Evolutionary conservation across 1,140 invertebrate genomes (phyloP).

Genomic region (Leptinotarsa lineolata): DNA sequence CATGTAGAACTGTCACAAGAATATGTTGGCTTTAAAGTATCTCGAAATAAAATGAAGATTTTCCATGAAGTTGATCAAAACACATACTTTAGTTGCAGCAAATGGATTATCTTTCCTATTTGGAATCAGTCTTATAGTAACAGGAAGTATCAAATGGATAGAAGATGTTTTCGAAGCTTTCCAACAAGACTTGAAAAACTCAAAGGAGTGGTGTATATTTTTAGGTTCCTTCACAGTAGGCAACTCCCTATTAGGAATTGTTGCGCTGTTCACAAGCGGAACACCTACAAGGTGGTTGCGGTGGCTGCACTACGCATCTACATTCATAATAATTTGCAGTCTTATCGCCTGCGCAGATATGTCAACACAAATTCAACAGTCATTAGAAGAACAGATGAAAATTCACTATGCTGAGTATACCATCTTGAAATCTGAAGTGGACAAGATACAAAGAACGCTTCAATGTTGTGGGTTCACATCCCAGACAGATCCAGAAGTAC

Average conservation of each 20-base stretch:
- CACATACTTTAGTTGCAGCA: too few species aligned
- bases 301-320: neutral
- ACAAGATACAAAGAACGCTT: slow-evolving; percentile 5
- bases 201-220: neutral
- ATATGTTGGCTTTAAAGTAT: too few species aligned
- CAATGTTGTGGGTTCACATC: slow-evolving; percentile 14
- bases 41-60: too few species aligned
- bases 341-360: neutral
- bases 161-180: neutral
- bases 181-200: neutral
- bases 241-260: neutral
- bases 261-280: neutral
- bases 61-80: too few species aligned
- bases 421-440: neutral
- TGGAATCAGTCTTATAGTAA: neutral
- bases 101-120: neutral
- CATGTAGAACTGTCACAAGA: too few species aligned
- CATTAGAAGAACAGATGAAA: neutral
- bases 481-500: neutral
- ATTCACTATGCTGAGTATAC: neutral
- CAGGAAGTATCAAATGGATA: neutral
- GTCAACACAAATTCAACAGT: neutral
- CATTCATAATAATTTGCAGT: neutral
- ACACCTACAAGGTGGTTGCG: neutral
- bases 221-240: slow-evolving; percentile 1